phyloP scores from a whole-genome alignment of 2,888 invertebrate genomes.

The Brachyptera putata region DNA sequence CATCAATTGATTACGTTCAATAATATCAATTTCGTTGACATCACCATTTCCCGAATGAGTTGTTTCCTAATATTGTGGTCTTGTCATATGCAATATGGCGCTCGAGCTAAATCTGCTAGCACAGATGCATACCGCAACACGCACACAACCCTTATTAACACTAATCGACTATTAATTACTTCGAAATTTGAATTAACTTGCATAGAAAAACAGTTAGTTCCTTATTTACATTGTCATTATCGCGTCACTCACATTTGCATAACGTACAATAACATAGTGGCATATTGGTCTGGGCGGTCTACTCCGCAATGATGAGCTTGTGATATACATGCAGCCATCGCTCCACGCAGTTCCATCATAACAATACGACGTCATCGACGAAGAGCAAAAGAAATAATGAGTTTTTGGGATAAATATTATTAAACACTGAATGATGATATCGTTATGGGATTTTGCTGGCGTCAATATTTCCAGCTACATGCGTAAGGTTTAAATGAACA shows the following conservation, averaged over 20 bases:
- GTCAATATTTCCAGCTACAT: too few species aligned
- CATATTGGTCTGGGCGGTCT: slow-evolving; percentile 11
- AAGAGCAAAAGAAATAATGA: too few species aligned
- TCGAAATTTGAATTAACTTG: slow-evolving; percentile 21
- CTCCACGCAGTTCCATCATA: too few species aligned
- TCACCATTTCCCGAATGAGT: not conserved
- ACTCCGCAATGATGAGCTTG: not conserved
- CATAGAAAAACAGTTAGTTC: slow-evolving; percentile 21
- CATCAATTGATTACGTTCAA: too few species aligned
- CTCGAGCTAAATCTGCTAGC: not conserved
- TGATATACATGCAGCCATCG: too few species aligned
- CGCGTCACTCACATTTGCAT: slow-evolving; percentile 9
- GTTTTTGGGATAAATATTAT: too few species aligned
- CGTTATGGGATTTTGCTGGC: too few species aligned
- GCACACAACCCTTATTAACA: slow-evolving; percentile 18
- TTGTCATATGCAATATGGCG: slow-evolving; percentile 9
- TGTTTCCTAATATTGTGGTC: slow-evolving; percentile 16
- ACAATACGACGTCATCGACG: too few species aligned
- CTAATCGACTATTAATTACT: slow-evolving; percentile 22
- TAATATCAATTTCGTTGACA: not conserved
- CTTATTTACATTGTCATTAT: slow-evolving; percentile 22
- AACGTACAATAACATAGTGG: slow-evolving; percentile 10
- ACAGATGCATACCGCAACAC: slow-evolving; percentile 16
- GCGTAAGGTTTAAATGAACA: too few species aligned
- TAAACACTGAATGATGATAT: too few species aligned